Evolutionary conservation across 2,888 invertebrate genomes (phyloP).

Genomic region (Noctua janthe): DNA sequence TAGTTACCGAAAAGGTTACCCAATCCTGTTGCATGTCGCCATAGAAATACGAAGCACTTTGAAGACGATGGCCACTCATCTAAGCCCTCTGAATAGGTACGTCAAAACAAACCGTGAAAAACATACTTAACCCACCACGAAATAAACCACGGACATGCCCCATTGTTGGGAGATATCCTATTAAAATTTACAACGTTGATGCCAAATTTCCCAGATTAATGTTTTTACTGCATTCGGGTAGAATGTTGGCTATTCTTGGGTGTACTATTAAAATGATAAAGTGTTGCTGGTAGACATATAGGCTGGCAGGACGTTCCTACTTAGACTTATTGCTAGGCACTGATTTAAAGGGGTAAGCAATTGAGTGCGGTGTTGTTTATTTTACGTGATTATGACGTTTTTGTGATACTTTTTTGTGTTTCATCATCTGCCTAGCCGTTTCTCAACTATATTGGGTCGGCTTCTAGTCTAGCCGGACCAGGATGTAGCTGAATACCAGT

Average conservation of each 20-base stretch:
- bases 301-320: conserved; percentile 42
- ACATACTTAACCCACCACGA: not conserved
- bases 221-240: conserved; percentile 48
- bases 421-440: too few relatives aligned
- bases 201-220: conserved; percentile 64
- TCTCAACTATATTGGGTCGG: too few relatives aligned
- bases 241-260: conserved; percentile 41
- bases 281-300: conserved; percentile 46
- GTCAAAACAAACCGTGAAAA: conserved; percentile 11
- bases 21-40: not conserved
- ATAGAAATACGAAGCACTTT: not conserved
- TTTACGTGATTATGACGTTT: not conserved
- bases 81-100: too few relatives aligned
- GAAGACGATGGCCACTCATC: not conserved
- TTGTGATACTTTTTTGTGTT: too few relatives aligned
- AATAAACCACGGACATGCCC: conserved; percentile 42
- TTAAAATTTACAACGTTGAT: conserved; percentile 66
- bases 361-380: conserved; percentile 9
- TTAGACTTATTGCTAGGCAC: conserved; percentile 37
- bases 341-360: conserved; percentile 21
- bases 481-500: too few relatives aligned
- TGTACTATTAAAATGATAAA: conserved; percentile 66
- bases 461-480: too few relatives aligned
- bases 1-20: not conserved
- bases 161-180: conserved; percentile 57